phyloP scores from a whole-genome alignment of 2,113 vertebrate genomes.

The Lamprotornis superbus region DNA sequence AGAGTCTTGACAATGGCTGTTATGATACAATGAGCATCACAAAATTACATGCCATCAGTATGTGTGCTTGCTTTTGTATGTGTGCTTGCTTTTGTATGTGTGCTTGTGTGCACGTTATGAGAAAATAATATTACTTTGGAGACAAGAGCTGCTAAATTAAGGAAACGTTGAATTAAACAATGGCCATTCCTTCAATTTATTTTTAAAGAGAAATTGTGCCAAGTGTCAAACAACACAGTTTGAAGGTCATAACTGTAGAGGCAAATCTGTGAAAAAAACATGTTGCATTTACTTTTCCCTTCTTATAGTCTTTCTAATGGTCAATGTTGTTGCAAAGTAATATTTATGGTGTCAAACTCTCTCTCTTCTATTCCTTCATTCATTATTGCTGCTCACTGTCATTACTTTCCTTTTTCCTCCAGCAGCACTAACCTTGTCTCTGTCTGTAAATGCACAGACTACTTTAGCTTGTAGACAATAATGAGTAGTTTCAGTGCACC shows the following conservation, averaged over 20 bases:
- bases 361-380: neutral
- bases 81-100: neutral
- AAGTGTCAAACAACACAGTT: neutral
- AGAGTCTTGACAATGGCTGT: neutral
- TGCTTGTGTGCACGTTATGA: neutral
- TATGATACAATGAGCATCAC: neutral
- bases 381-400: neutral
- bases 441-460: neutral
- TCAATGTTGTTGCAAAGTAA: neutral
- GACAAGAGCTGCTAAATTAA: neutral
- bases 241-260: neutral
- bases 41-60: neutral
- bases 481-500: neutral
- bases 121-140: neutral
- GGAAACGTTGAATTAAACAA: neutral
- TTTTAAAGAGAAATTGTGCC: neutral
- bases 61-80: neutral
- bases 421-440: neutral
- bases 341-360: constrained; percentile 14
- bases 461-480: neutral
- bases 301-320: neutral
- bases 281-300: neutral
- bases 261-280: neutral
- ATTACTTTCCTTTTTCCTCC: neutral
- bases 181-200: neutral